These are phyloP conservation scores for Lydus trimaculatus DNA, from an alignment of 2,888 invertebrate genomes.

Conservation along the genomic window DNA sequence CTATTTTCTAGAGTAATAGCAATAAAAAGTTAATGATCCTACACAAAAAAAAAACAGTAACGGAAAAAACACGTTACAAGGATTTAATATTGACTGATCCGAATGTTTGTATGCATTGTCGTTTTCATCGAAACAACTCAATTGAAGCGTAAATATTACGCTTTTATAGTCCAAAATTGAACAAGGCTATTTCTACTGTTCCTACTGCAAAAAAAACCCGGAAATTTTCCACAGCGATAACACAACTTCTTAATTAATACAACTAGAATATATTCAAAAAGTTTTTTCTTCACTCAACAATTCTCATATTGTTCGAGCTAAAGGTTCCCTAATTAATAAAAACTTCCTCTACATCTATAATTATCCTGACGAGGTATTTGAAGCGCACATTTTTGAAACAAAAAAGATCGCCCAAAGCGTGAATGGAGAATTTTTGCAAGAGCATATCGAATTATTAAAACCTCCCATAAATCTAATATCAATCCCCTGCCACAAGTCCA, in stretches of 20 bases:
- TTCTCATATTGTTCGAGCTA: too few species aligned
- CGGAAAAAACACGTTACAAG: background rate
- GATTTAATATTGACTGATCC: background rate
- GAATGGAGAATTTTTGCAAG: slow-evolving; percentile 21
- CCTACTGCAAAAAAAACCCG: background rate
- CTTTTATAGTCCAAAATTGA: background rate
- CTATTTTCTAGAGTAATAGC: background rate
- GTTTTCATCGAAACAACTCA: background rate
- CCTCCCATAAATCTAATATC: slow-evolving; percentile 29
- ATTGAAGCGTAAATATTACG: slow-evolving; percentile 5
- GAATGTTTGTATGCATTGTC: background rate
- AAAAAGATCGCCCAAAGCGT: too few species aligned
- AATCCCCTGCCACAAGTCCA: slow-evolving; percentile 11
- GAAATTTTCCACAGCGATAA: too few species aligned
- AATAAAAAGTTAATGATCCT: background rate
- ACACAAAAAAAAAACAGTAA: background rate
- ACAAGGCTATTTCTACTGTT: background rate
- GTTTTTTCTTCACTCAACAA: background rate
- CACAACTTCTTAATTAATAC: background rate
- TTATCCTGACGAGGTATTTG: too few species aligned
- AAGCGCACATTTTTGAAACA: too few species aligned
- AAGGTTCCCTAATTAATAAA: too few species aligned
- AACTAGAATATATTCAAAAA: background rate
- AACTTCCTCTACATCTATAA: too few species aligned
- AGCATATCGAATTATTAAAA: slow-evolving; percentile 27